Evolutionary conservation across 2,797 vertebrate species (phyloP), one percentile per base, ranked within the genome.

Genomic region (Xyrichtys novacula): DNA sequence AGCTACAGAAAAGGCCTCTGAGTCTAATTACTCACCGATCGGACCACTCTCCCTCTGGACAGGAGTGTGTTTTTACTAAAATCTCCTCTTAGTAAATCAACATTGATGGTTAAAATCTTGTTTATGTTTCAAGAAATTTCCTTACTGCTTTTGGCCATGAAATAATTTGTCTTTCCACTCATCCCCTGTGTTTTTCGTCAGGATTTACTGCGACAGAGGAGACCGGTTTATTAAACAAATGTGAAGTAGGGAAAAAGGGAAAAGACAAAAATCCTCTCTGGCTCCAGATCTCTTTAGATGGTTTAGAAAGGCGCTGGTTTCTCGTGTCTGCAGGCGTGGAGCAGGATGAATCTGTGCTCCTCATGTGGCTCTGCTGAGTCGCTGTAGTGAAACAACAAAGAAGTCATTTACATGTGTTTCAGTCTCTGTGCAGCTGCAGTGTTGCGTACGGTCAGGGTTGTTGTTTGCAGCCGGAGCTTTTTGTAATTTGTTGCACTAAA

Each of bases 371-470:
- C 68, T 26, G 73, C 71, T 34, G 29, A 75, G 69, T 43, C 16
- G 55, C 76, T 73, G 52, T 40, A 55, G 38, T 2, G 9, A 63
- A 26, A 38, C 67, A 78, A 82, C 83, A 87, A 83, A 86, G 71
- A 43, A 49, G 74, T 58, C 31, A 58, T 85, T 83, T 72, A 74
- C 70, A 75, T 57, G 72, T 38, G 29, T 44, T 67, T 20, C 34
- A 49, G 49, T 50, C 6, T 26, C 7, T 12, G 50, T 47, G 66
- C 80, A 78, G 76, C 82, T 81, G 78, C 73, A 44, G 65, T 6
- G 46, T 26, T 39, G 60, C 23, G 44, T 53, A 56, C 49, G 58
- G 8, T 65, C 43, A 6, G 43, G 46, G 44, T 36, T 29, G 58
- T 16, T 71, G 53, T 57, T 44, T 44, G 29, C 22, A 49, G 17